A percentile compares a stretch with the other conserved stretches of the same genome.
These are phyloP conservation scores for Raja brachyura DNA, from an alignment of 2,113 vertebrate genomes.

Conservation along the genomic window DNA sequence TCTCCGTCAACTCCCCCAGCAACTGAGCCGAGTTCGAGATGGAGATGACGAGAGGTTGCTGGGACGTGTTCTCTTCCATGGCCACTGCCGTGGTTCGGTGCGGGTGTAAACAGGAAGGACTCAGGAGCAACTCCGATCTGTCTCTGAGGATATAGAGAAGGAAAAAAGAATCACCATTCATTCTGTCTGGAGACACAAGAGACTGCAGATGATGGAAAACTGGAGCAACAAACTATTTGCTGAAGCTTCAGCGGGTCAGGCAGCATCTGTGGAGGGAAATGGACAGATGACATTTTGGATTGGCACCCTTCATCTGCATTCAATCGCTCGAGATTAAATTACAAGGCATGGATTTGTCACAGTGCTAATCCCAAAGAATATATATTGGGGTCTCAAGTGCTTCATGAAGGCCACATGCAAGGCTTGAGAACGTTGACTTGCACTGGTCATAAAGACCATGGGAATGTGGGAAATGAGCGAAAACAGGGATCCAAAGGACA, in stretches of 20 bases:
- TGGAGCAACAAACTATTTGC: too few species aligned
- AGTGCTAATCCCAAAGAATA: background rate
- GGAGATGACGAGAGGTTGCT: conserved; percentile 88
- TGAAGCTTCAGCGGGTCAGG: too few species aligned
- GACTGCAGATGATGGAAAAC: too few species aligned
- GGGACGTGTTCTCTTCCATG: conserved; percentile 49
- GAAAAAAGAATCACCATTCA: background rate
- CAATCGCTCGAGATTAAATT: too few species aligned
- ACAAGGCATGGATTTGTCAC: background rate
- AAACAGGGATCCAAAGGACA: background rate
- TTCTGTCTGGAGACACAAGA: background rate
- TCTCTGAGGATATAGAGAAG: background rate
- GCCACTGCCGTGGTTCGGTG: background rate
- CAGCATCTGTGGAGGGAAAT: too few species aligned
- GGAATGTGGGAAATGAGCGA: background rate
- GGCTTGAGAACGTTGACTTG: background rate
- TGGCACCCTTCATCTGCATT: too few species aligned
- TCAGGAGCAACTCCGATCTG: conserved; percentile 57
- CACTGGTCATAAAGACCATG: background rate
- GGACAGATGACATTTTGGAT: too few species aligned
- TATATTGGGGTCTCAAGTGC: background rate
- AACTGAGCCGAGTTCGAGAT: conserved; percentile 84
- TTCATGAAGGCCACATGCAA: background rate
- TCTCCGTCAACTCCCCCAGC: conserved; percentile 63
- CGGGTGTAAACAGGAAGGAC: conserved; percentile 47